Evolutionary conservation across 1,140 invertebrate species (phyloP), one percentile per base, ranked within the genome.

Genomic region (Dendroctonus valens): DNA sequence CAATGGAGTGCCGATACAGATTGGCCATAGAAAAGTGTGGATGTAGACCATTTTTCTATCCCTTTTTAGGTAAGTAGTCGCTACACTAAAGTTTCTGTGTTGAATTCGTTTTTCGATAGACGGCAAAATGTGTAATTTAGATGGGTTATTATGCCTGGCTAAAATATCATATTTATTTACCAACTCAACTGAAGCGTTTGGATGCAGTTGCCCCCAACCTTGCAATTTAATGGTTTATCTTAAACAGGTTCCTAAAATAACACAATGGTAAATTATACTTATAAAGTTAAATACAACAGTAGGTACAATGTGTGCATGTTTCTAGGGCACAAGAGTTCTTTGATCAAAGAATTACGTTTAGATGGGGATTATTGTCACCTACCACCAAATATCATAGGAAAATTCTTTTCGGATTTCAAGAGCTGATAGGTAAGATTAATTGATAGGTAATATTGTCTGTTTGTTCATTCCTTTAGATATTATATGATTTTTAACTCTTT

Each of bases 331-430:
- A 42, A 40, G 71, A 69, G 9, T 75, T 70, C 58, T 75, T 75
- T 61, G 74, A 74, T 53, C 70, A 73, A 68, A 72, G 73, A 63
- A 72, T 74, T 8, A 74, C 70, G 26, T 75, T 74, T 59, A 60
- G 74, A 42, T 74, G 74, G 74, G 75, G 74, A 0, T 67, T 83
- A 9, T 71, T 81, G 12, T 74, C 78, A 0, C 81, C 82, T 0
- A 76, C 78, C 2, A 79, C 79, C 5, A 73, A 84, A 46, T 81
- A 82, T 69, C 79, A 78, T 12, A 75, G 84, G 50, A 81, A 85
- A 65, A 81, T 86, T 5, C 78, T 86, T 0, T 86, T 84, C 73
- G 79, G 82, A 64, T 82, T 85, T 66, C 81, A 84, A 69, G 83
- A 85, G 71, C 73, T 86, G 12, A 76, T 83, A 5, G 83, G 82